Base-by-base conservation (phyloP, 1,140 invertebrate species). In the Pseudomyrmex gracilis region DNA sequence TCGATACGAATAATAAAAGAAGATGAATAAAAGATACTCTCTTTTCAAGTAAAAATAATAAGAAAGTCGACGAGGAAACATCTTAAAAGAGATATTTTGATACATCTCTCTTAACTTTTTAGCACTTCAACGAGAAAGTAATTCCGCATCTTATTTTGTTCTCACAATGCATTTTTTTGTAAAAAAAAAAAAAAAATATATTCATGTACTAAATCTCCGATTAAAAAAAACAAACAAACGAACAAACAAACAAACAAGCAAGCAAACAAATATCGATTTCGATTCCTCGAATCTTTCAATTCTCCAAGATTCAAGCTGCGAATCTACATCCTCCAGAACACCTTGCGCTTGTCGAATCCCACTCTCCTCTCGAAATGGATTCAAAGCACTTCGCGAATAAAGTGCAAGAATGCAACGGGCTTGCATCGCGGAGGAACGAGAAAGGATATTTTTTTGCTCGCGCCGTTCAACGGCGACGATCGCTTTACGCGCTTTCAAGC, bases 401-500 rank as follows among this genome's bases (percentile, higher is more conserved):
- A 80, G 53, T 80, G 64, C 55, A 80, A 80, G 66, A 80, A 80
- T 80, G 76, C 76, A 58, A 58, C 64, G 53, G 67, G 64, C 55
- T 78, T 78, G 76, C 76, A 47, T 71, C 76, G 76, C 53, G 66
- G 68, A 53, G 68, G 66, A 80, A 80, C 76, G 66, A 80, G 66
- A 70, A 70, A 71, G 66, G 53, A 10, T 15, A 80, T 80, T 80
- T 80, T 76, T 80, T 80, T 80, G 66, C 76, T 71, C 55, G 12
- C 53, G 12, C 53, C 55, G 76, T 80, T 80, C 76, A 80, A 80
- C 76, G 66, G 12, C 76, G 76, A 80, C 76, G 76, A 80, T 80
- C 76, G 76, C 76, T 70, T 80, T 80, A 80, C 66, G 76, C 76
- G 76, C 76, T 80, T 80, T 80, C 76, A 80, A 80, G 76, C 66